A percentile compares a stretch with the other conserved stretches of the same genome.
phyloP scores from a whole-genome alignment of 2,797 vertebrate species.

The Protonibea diacanthus region DNA sequence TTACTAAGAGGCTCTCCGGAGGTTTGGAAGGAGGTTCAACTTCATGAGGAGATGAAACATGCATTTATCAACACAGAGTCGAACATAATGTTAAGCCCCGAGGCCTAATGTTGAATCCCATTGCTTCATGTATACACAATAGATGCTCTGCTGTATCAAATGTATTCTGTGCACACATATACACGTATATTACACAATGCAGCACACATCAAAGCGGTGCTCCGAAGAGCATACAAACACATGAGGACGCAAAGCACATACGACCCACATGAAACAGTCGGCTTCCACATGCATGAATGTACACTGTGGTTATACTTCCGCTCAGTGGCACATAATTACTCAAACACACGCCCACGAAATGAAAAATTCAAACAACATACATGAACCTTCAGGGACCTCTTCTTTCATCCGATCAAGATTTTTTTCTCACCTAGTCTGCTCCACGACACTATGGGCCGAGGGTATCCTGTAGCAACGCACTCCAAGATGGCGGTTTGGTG shows the following conservation, averaged over 20 bases:
- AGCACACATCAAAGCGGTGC: constrained; percentile 33
- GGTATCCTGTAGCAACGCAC: constrained; percentile 97
- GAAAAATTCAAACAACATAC: not conserved
- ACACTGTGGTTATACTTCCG: not conserved
- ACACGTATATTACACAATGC: constrained; percentile 34
- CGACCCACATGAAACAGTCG: constrained; percentile 14
- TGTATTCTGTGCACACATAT: constrained; percentile 37
- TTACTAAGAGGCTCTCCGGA: constrained; percentile 63
- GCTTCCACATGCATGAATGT: not conserved
- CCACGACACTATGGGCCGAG: constrained; percentile 98
- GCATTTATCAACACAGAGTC: constrained; percentile 64
- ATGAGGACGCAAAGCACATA: constrained; percentile 27
- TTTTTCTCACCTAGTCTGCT: constrained; percentile 94
- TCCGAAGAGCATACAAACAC: constrained; percentile 23
- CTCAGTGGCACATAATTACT: constrained; percentile 14
- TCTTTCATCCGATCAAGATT: constrained; percentile 26
- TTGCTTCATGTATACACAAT: constrained; percentile 49
- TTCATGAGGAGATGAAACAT: constrained; percentile 61
- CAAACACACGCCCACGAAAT: constrained; percentile 28
- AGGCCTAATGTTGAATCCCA: constrained; percentile 54
- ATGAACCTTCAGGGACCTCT: not conserved
- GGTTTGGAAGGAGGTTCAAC: constrained; percentile 57
- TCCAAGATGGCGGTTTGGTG: constrained; percentile 99
- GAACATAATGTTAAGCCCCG: constrained; percentile 63
- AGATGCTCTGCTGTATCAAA: constrained; percentile 38